These are phyloP conservation scores for Ptychadena robeensis DNA, from an alignment of 2,797 vertebrate species.

Conservation along the genomic window DNA sequence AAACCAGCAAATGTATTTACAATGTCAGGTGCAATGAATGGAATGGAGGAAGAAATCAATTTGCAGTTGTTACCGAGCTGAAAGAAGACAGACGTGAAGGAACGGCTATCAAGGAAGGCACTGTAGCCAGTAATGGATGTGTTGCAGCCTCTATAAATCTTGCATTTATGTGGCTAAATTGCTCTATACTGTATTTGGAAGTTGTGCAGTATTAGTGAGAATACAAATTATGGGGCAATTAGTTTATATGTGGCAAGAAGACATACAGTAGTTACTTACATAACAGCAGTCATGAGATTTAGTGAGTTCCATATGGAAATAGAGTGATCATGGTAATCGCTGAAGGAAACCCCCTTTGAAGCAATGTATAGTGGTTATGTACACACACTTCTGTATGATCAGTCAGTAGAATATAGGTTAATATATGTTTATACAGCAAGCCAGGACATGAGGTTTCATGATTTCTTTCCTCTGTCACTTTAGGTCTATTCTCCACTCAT, in stretches of 20 bases:
- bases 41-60: conserved; percentile 24
- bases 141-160: conserved; percentile 17
- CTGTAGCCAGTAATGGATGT: conserved; percentile 18
- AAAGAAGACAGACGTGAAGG: neutral
- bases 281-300: neutral
- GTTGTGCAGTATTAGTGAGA: neutral
- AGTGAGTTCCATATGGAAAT: neutral
- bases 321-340: neutral
- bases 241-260: neutral
- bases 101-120: conserved; percentile 23
- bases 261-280: neutral
- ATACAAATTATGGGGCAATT: conserved; percentile 11
- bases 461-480: no score
- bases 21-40: conserved; percentile 29
- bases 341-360: neutral
- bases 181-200: neutral
- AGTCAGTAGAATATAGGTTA: no score
- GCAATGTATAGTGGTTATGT: no score
- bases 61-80: conserved; percentile 21
- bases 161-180: conserved; percentile 17
- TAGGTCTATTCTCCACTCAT: no score
- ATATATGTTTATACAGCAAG: no score
- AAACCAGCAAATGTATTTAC: conserved; percentile 31
- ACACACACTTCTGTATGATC: no score
- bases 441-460: no score